Evolutionary conservation across 2,797 vertebrate genomes (phyloP).

Genomic region (Spinus olivaceus): DNA sequence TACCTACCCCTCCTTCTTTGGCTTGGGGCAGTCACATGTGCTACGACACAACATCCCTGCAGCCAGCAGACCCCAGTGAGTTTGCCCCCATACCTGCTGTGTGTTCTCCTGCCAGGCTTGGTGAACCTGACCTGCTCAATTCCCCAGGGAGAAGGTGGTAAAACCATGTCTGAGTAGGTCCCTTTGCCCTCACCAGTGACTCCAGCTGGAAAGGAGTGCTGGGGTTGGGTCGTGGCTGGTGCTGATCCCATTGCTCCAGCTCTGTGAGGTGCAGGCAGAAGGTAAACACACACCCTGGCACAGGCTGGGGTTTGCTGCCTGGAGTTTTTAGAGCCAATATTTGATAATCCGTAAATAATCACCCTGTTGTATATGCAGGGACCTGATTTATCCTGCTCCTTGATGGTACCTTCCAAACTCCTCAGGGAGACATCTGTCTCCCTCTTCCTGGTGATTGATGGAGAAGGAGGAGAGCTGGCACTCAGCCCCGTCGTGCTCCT

Average conservation of each 20-base stretch:
- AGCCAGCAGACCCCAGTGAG: background rate
- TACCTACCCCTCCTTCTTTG: background rate
- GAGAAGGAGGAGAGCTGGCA: constrained; percentile 20
- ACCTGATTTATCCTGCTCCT: constrained; percentile 34
- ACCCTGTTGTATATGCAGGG: background rate
- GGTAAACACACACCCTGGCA: background rate
- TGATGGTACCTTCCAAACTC: constrained; percentile 1
- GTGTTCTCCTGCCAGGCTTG: background rate
- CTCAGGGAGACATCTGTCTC: background rate
- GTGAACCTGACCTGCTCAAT: background rate
- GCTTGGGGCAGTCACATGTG: background rate
- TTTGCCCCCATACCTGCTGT: background rate
- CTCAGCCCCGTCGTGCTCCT: background rate
- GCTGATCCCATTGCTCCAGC: background rate
- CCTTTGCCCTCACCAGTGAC: background rate
- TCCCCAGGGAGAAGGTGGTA: accelerated
- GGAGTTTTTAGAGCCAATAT: background rate
- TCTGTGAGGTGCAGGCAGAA: background rate
- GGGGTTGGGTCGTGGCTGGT: background rate
- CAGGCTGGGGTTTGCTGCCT: background rate
- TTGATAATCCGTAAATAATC: constrained; percentile 9
- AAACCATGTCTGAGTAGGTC: background rate
- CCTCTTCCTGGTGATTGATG: background rate
- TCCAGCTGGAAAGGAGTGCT: background rate
- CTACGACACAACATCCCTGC: background rate